Evolutionary conservation across 2,113 vertebrate genomes (phyloP).

Genomic region (Apteryx owenii): DNA sequence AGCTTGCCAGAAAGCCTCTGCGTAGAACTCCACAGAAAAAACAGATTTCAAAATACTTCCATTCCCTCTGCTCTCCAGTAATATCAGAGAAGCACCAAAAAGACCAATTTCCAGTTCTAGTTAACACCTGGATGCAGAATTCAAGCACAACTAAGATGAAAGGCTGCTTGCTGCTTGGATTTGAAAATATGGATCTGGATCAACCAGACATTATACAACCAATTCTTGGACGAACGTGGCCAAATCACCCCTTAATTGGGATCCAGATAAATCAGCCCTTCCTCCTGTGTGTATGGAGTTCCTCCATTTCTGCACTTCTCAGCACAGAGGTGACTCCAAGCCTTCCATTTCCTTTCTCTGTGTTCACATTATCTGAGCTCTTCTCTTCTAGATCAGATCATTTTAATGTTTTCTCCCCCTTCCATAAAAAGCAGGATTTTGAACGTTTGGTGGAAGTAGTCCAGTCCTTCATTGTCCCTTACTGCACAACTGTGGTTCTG

Average conservation of each 20-base stretch:
- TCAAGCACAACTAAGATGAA: neutral
- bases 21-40: neutral
- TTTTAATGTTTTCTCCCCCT: neutral
- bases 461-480: neutral
- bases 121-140: neutral
- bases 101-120: neutral
- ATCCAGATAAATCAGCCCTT: neutral
- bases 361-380: neutral
- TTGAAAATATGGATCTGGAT: neutral
- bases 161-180: neutral
- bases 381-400: neutral
- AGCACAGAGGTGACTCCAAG: neutral
- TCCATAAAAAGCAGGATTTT: neutral
- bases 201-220: neutral
- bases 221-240: neutral
- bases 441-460: neutral
- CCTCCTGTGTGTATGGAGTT: rapidly evolving
- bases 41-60: neutral
- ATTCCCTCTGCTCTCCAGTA: neutral
- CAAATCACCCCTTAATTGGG: neutral
- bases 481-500: neutral
- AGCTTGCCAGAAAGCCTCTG: neutral
- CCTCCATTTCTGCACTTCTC: neutral
- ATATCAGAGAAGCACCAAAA: neutral
- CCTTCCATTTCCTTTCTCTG: neutral